Base-by-base conservation (phyloP, 2,113 vertebrate species). In the Zingel zingel region DNA sequence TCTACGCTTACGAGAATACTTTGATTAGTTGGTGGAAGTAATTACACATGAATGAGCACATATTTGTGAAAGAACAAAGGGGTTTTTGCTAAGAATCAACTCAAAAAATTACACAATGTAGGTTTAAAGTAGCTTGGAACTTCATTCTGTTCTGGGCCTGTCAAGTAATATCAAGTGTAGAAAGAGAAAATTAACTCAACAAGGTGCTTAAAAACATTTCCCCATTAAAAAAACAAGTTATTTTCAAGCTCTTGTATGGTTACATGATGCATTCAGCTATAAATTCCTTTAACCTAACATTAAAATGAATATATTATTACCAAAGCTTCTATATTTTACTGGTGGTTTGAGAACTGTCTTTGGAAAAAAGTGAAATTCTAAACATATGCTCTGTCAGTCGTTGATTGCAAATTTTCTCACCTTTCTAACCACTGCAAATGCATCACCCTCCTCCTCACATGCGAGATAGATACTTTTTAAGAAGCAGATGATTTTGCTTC, bases 401-500 rank as follows among this genome's bases (percentile, higher is more conserved):
- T 33, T 54, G 2, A 59, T 1, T 30, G 50, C 21, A 25, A 21
- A 63, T 65, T 43, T 15, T 69, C 12, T 6, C 12, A 36, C 33
- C 0, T 71, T 57, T 73, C 50, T 14, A n/a, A n/a, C 13, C 27
- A 30, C 70, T 61, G 8, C 21, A 30, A 64, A 79, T 14, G 27
- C 68, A 21, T 53, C 79, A 3, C 2, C 57, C 33, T 74, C 74
- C 54, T 61, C 66, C 21, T 70, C 56, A 12, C 23, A 15, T 66
- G 33, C 6, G 27, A 25, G 7, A 72, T 14, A 6, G 48, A 51
- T 43, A 51, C 15, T 21, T 80, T 61, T 25, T 36, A 72, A 68
- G 66, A 21, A 45, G 63, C 25, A 68, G 78, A 83, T 77, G 50
- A 81, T 65, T 82, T 80, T 3, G 30, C 66, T 57, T 43, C 23